These are phyloP conservation scores for cattle (Bos taurus) DNA, from an alignment of 2,113 vertebrate species.

Conservation along the genomic window DNA sequence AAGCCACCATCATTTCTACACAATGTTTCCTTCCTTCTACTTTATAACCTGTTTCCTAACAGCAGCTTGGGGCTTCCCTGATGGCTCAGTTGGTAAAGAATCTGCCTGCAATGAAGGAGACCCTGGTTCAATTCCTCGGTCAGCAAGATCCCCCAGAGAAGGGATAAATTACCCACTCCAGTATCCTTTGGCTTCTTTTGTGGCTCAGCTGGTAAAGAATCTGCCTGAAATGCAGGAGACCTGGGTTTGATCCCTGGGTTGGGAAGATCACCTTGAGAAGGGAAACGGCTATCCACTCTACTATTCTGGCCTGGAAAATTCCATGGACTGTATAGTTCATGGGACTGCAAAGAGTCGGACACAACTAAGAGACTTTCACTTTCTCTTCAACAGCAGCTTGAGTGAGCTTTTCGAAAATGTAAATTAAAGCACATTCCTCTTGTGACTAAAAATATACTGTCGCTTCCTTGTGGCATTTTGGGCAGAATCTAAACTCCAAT, in stretches of 20 bases:
- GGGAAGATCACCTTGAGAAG: neutral
- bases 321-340: neutral
- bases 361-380: neutral
- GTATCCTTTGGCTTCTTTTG: neutral
- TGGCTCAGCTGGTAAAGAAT: neutral
- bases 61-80: neutral
- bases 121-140: neutral
- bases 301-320: neutral
- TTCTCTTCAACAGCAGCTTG: neutral
- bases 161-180: neutral
- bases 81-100: neutral
- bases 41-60: neutral
- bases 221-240: neutral
- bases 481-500: neutral
- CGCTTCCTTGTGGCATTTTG: neutral
- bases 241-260: neutral
- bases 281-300: neutral
- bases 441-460: neutral
- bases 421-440: neutral
- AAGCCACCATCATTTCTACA: neutral
- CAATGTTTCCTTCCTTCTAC: neutral
- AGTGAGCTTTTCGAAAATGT: neutral
- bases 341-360: neutral
- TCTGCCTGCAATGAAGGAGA: neutral
- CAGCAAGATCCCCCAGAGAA: rapidly evolving